Base-by-base conservation (phyloP, 2,113 vertebrate genomes). In the Tetrax tetrax region DNA sequence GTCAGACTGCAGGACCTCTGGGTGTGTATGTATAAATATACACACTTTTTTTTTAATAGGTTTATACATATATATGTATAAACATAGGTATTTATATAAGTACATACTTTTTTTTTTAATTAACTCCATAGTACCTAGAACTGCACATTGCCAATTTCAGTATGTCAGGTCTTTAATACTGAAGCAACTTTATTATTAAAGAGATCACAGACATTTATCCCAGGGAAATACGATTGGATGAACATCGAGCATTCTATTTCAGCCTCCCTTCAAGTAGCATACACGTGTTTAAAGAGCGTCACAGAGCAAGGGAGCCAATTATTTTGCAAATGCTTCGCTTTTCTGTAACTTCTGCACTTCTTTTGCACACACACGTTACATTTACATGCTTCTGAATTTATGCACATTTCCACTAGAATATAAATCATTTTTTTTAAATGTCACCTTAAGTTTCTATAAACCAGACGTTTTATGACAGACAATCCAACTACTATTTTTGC, bases 381-480 rank as follows among this genome's bases (percentile, higher is more conserved):
- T 47, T 63, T 63, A 43, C 43, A 38, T n/a, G 45, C 50, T 76
- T 69, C 65, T 90, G 59, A 69, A 53, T 54, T 76, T 45, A 70
- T 11, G 22, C 2, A 1, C 31, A 27, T 63, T 74, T 56, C 43
- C 59, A 65, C 33, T 56, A 72, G 50, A 69, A 83, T 9, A 74
- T 14, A 86, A 91, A 63, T 18, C 56, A 51, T 25, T 37, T 31
- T 17, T 68, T 43, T 60, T 56, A 81, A 86, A 90, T 63, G 38
- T 53, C 85, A 87, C 77, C 77, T 80, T 64, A 87, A 79, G 47
- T 54, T 87, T 72, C 64, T 90, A 90, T 89, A 93, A 92, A 69
- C 23, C 76, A 90, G 89, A 87, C 0, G 21, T 25, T 83, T 92
- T 61, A 86, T 27, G 71, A 95, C 68, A 92, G 90, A 83, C 89